phyloP scores from a whole-genome alignment of 2,113 vertebrate genomes.

The Siniperca knerii region DNA sequence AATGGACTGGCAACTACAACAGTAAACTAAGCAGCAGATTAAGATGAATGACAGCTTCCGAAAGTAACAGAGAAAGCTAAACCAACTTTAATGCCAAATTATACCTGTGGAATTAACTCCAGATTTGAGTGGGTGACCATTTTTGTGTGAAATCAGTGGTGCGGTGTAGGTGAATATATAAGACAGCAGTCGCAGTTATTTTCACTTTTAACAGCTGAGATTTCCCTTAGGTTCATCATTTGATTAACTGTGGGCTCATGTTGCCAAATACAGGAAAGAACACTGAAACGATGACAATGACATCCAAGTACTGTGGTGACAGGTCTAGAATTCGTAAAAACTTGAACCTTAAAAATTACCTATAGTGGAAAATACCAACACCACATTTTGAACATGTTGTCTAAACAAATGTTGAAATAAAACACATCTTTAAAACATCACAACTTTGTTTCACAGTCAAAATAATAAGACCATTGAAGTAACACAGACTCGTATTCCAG shows the following conservation, averaged over 20 bases:
- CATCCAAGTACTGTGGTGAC: constrained; percentile 54
- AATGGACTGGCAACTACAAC: constrained; percentile 79
- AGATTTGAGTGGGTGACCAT: constrained; percentile 27
- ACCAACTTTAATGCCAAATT: constrained; percentile 61
- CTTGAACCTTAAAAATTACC: constrained; percentile 30
- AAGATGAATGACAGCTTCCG: constrained; percentile 67
- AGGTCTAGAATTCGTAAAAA: constrained; percentile 7
- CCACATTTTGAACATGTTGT: constrained; percentile 54
- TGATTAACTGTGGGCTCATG: constrained; percentile 37
- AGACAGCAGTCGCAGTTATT: constrained; percentile 23
- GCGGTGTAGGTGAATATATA: constrained; percentile 10
- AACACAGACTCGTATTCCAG: constrained; percentile 67
- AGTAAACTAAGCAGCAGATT: constrained; percentile 77
- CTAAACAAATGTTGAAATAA: constrained; percentile 49
- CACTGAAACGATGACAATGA: constrained; percentile 45
- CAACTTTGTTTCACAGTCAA: constrained; percentile 61
- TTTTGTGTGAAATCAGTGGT: constrained; percentile 22
- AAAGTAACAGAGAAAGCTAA: constrained; percentile 70
- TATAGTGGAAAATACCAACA: constrained; percentile 43
- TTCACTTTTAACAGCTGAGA: constrained; percentile 16
- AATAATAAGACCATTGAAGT: constrained; percentile 63
- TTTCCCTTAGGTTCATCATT: constrained; percentile 28
- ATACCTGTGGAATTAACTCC: constrained; percentile 41
- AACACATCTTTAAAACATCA: constrained; percentile 62
- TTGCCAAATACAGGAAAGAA: constrained; percentile 51